Conservation (phyloP, 2,113 vertebrate genomes). For the Ophthalmolycus amberensis region DNA sequence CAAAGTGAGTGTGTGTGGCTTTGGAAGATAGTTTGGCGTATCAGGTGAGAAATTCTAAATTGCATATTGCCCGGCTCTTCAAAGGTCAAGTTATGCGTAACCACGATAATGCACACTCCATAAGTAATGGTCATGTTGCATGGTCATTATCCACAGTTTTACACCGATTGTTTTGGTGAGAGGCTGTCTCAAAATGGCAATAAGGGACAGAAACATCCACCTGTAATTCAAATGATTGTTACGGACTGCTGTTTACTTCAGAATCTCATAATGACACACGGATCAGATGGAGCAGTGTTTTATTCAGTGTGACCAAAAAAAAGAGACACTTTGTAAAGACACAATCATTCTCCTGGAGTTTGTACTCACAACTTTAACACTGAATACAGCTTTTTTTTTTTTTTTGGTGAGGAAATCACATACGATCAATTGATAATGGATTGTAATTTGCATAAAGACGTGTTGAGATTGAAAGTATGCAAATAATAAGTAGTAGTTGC, state of each 20-base stretch:
- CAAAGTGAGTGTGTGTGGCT: conserved; percentile 34
- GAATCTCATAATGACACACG: conserved; percentile 4
- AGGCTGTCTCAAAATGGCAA: conserved; percentile 49
- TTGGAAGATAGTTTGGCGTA: conserved; percentile 42
- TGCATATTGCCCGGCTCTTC: conserved; percentile 54
- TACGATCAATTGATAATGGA: not conserved
- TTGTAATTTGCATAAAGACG: not conserved
- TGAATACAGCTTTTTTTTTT: not conserved
- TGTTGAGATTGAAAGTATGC: not conserved
- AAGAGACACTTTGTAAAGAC: not conserved
- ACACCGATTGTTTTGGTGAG: conserved; percentile 33
- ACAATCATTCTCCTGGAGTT: not conserved
- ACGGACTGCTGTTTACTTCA: conserved; percentile 20
- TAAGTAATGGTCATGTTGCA: conserved; percentile 49
- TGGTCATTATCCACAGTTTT: conserved; percentile 52
- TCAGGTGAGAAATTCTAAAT: conserved; percentile 53
- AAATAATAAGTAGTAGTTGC: no score
- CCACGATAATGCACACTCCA: conserved; percentile 44
- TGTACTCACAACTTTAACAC: not conserved
- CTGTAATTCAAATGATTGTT: conserved; percentile 38
- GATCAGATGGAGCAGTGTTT: conserved; percentile 25
- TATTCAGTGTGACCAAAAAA: conserved; percentile 9
- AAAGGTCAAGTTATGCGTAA: conserved; percentile 54
- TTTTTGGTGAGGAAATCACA: not conserved
- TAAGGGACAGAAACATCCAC: conserved; percentile 36